A percentile compares a stretch with the other conserved stretches of the same genome.
Conservation (phyloP, 35 echinoderm and acorn worm genomes). For the Lytechinus variegatus region DNA sequence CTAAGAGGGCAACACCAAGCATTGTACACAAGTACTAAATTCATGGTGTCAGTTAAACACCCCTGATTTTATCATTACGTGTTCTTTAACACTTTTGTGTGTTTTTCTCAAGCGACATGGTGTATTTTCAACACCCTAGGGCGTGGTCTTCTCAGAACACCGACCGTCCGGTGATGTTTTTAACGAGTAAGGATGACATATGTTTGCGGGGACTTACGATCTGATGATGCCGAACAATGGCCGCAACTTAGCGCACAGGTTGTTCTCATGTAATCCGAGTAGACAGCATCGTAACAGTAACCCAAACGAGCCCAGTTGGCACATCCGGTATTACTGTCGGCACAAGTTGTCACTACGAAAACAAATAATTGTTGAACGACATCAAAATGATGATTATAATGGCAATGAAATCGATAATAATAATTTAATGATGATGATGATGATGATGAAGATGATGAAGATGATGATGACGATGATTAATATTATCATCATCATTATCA, state of each 20-base stretch:
- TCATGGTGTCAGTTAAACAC: no score
- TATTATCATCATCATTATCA: neutral
- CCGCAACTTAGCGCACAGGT: constrained; percentile 5
- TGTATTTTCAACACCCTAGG: no score
- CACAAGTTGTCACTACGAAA: neutral
- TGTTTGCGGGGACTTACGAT: neutral
- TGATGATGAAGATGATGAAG: neutral
- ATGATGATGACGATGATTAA: neutral
- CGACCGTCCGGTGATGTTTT: no score
- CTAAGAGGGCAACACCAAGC: no score
- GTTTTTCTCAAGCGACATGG: no score
- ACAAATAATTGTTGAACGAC: neutral
- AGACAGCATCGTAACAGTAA: constrained; percentile 61
- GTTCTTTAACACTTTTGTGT: no score
- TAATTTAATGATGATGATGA: neutral
- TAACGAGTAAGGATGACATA: no score
- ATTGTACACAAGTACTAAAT: no score
- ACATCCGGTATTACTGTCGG: constrained; percentile 62
- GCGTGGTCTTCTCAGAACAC: no score
- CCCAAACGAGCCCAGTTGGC: constrained; percentile 64
- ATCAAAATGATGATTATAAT: neutral
- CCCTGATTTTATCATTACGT: no score
- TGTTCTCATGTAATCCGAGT: constrained; percentile 52
- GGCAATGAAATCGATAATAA: neutral
- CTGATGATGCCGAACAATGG: neutral